Percentiles rank a stretch among this genome's conserved stretches.
Conservation (phyloP, 2,888 invertebrate genomes). For the Dromius quadrimaculatus region DNA sequence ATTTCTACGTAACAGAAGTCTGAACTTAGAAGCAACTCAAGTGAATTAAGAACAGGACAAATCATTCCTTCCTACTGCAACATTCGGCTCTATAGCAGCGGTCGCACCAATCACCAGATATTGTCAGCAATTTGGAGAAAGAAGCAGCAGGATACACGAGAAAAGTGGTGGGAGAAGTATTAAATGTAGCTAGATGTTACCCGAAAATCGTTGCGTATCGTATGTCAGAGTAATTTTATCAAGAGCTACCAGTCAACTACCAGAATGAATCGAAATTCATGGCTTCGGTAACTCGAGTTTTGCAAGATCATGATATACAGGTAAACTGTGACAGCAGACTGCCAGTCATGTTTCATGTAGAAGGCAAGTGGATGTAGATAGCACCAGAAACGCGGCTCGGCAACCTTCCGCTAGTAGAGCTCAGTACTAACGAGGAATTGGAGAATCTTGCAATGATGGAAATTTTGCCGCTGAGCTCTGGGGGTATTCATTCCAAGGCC, state of each 20-base stretch:
- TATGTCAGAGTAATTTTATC: constrained; percentile 10
- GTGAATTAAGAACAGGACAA: too few species aligned
- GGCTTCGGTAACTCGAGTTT: constrained; percentile 2
- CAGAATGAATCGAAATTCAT: constrained; percentile 14
- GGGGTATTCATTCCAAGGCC: too few species aligned
- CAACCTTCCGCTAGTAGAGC: neutral
- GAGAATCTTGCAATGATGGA: neutral
- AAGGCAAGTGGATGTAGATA: constrained; percentile 5
- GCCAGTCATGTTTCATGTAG: constrained; percentile 8
- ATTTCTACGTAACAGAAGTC: too few species aligned
- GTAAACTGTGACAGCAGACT: constrained; percentile 7
- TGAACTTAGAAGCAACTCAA: too few species aligned
- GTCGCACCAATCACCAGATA: constrained; percentile 18
- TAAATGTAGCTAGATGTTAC: constrained; percentile 9
- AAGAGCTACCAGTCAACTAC: constrained; percentile 27
- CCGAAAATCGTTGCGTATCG: constrained; percentile 28
- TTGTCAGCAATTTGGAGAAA: constrained; percentile 1
- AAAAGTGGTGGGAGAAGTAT: constrained; percentile 20
- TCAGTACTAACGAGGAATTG: neutral
- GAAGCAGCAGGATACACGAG: constrained; percentile 12
- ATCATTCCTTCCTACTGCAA: too few species aligned
- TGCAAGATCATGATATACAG: neutral
- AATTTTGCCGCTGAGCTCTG: constrained; percentile 21
- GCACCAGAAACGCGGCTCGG: neutral
- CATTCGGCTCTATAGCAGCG: too few species aligned